Conservation (phyloP, 2,113 vertebrate genomes). For the Tychaedon coryphoeus region DNA sequence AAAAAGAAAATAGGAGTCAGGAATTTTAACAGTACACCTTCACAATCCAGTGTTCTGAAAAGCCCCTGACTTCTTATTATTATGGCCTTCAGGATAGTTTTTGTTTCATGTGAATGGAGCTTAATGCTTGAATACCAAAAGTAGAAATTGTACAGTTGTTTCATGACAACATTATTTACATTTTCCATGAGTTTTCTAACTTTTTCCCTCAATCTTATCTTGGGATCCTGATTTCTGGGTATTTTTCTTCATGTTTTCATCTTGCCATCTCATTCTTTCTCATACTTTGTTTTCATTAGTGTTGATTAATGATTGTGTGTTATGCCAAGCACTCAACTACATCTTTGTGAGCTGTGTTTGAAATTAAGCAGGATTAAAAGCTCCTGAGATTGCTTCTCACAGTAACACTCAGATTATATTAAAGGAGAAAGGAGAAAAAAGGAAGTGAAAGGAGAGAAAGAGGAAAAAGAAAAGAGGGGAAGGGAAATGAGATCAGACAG, state of each 20-base stretch:
- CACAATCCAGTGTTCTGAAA: not conserved
- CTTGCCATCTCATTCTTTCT: not conserved
- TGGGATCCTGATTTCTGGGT: not conserved
- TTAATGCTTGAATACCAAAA: not conserved
- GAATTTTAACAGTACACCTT: not conserved
- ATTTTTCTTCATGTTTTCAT: not conserved
- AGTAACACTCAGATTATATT: conserved; percentile 6
- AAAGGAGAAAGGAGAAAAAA: not conserved
- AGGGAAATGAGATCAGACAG: not conserved
- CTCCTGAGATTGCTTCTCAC: not conserved
- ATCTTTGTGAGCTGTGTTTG: not conserved
- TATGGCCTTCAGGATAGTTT: not conserved
- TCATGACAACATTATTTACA: not conserved
- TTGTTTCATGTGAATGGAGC: not conserved
- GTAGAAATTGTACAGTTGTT: not conserved
- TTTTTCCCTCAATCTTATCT: not conserved
- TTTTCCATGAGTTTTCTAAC: not conserved
- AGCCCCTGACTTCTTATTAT: not conserved
- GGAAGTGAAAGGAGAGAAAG: not conserved
- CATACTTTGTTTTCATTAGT: not conserved
- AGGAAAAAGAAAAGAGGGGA: not conserved
- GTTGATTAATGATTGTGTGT: not conserved
- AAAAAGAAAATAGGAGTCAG: not conserved
- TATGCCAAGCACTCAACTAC: not conserved
- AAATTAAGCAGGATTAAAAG: conserved; percentile 30